Percentiles rank a stretch among this genome's conserved stretches.
Evolutionary conservation across 2,888 invertebrate genomes (phyloP).

Genomic region (Cryptocheilus praepositus): DNA sequence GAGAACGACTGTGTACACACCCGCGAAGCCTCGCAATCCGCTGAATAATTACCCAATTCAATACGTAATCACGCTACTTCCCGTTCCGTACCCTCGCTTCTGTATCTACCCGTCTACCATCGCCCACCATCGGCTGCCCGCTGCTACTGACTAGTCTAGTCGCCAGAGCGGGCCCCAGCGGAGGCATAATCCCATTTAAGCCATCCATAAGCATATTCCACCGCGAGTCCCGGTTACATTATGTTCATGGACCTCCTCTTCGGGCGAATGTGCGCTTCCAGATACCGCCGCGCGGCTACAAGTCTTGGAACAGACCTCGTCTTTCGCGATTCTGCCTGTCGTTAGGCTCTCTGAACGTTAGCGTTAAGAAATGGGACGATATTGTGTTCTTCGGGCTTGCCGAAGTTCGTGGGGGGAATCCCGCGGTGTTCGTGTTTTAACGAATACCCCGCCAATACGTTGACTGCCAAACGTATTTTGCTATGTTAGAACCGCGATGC

Average conservation of each 20-base stretch:
- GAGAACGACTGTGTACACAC: slow-evolving; percentile 48
- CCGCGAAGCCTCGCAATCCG: slow-evolving; percentile 51
- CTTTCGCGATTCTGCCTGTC: too few species aligned
- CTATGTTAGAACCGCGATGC: too few species aligned
- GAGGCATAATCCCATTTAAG: slow-evolving; percentile 53
- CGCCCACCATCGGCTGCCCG: too few species aligned
- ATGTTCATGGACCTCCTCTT: slow-evolving; percentile 26
- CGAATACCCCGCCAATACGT: too few species aligned
- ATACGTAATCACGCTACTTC: slow-evolving; percentile 66
- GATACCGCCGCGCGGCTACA: not conserved
- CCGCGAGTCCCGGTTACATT: slow-evolving; percentile 19
- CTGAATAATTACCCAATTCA: slow-evolving; percentile 67
- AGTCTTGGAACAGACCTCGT: not conserved
- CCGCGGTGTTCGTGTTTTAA: too few species aligned
- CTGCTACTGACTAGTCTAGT: too few species aligned
- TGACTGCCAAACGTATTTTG: too few species aligned
- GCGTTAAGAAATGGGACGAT: too few species aligned
- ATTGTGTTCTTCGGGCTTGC: too few species aligned
- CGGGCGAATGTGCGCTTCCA: not conserved
- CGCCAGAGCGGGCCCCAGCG: slow-evolving; percentile 25
- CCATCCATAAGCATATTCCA: slow-evolving; percentile 44
- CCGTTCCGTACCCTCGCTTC: slow-evolving; percentile 28
- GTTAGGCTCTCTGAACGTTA: too few species aligned
- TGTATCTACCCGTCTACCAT: not conserved
- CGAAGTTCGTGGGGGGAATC: too few species aligned